Base-by-base conservation (phyloP, 1,140 invertebrate genomes). In the Papilio glaucus region DNA sequence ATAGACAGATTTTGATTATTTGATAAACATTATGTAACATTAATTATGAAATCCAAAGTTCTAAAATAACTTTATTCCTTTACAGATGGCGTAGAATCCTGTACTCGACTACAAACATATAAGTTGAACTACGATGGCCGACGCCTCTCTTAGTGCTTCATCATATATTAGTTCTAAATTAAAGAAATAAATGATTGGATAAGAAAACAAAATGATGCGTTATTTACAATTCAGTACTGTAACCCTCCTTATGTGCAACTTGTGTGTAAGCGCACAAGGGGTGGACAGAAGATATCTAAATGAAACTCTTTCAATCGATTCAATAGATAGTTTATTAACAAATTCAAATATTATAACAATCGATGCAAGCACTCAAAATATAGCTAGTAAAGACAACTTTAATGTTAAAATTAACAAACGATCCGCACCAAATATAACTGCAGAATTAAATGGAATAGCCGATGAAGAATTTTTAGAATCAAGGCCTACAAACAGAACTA, bases 201-300 rank as follows among this genome's bases (percentile, higher is more conserved):
- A 39, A 67, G 1, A 18, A 45, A 39, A n/a, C 42, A 69, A 49
- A 33, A 69, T 69, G 67, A n/a, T 21, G 29, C 37, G 42, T 45
- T 10, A 53, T 21, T 33, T 69, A 4, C 42, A 69, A 69, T 33
- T 69, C 4, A 26, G 42, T 13, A 53, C 67, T 29, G n/a, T 69
- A 33, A 65, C 67, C 9, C 15, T 69, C 24, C 29, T 69, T 1
- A 33, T 69, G n/a, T 69, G 42, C 42, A 49, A 69, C 67, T 24
- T 69, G 13, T 69, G 67, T 53, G 41, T 67, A 7, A 49, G 67
- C 42, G 26, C 42, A 15, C 41, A 49, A 26, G 26, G n/a, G 24
- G 26, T 69, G 13, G 41, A 53, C 26, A 53, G 67, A 13, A 69
- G 15, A 69, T 53, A 69, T 69, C n/a, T 10, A 9, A 49, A 69